Base-by-base conservation (phyloP, 35 echinoderm and acorn worm genomes). In the Chiridota heheva region DNA sequence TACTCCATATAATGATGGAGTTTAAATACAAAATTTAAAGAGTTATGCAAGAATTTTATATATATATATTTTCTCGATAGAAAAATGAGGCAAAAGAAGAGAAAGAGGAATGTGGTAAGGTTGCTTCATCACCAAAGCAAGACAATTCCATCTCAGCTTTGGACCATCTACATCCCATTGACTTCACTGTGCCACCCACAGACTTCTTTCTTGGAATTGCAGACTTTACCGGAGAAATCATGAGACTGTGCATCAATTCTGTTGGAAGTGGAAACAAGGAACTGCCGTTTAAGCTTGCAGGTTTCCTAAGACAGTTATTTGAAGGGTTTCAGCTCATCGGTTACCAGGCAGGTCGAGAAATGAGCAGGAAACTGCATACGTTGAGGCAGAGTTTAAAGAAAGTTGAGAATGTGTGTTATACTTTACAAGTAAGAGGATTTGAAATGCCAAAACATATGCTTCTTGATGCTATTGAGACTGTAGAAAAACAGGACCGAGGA, bases 391-490 rank as follows among this genome's bases (percentile, higher is more conserved):
- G 95, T 60, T 67, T 98, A 35, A 53, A 67, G 64, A 98, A 98
- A 40, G 87, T 98, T 34, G 95, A 98, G 88, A 91, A 91, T 41
- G 76, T 89, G 0, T 98, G 95, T 56, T 98, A 98, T 55, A 91
- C 81, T 0, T 42, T 98, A 43, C 80, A 86, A 39, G 95, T 98
- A 7, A 61, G 95, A 16, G 95, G 95, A 17, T 98, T 89, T 18
- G 95, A 98, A 69, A 91, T 98, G 32, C 95, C 95, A 2, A 48
- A 98, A 40, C 95, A 98, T 56, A 91, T 98, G 95, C 72, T 98
- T 44, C 46, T 92, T 5, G 95, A 98, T 82, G 85, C 44, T 26
- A 63, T 88, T 30, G 69, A 33, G 2, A 38, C 59, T 7, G 42
- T 40, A 27, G 84, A 76, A 32, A 67, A 67, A 26, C 15, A 27